Evolutionary conservation across 2,113 vertebrate species (phyloP).

Genomic region (Eublepharis macularius): DNA sequence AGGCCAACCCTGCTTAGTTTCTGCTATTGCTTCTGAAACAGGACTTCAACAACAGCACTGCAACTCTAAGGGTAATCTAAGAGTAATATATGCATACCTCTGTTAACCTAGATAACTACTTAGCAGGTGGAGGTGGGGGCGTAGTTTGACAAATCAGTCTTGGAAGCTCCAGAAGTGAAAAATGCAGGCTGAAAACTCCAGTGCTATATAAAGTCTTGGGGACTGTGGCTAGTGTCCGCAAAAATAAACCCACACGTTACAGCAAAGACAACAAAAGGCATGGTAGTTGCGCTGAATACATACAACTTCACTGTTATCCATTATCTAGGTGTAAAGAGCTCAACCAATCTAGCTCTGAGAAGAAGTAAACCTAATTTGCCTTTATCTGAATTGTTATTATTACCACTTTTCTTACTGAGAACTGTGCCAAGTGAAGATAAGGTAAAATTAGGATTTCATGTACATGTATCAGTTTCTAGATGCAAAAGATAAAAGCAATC

Average conservation of each 20-base stretch:
- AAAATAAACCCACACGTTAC: background rate
- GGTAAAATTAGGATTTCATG: background rate
- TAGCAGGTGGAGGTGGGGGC: too few species aligned
- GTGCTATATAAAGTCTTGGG: too few species aligned
- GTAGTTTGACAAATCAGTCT: background rate
- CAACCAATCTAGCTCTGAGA: background rate
- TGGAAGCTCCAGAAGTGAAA: too few species aligned
- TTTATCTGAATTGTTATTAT: background rate
- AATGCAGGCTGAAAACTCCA: too few species aligned
- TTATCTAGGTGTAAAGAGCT: background rate
- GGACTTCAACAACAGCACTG: background rate
- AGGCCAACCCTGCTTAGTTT: too few species aligned
- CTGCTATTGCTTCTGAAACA: background rate
- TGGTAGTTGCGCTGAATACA: too few species aligned
- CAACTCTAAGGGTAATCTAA: too few species aligned
- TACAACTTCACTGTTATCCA: background rate
- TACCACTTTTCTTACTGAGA: background rate
- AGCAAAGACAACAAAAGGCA: background rate
- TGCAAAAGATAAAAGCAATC: too few species aligned
- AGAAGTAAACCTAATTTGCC: background rate
- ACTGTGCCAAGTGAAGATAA: background rate
- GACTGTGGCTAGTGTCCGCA: background rate
- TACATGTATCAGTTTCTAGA: too few species aligned
- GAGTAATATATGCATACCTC: too few species aligned
- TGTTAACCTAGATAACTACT: too few species aligned